Evolutionary conservation across 2,888 invertebrate species (phyloP).

Genomic region (Aspidiotus rigidus): DNA sequence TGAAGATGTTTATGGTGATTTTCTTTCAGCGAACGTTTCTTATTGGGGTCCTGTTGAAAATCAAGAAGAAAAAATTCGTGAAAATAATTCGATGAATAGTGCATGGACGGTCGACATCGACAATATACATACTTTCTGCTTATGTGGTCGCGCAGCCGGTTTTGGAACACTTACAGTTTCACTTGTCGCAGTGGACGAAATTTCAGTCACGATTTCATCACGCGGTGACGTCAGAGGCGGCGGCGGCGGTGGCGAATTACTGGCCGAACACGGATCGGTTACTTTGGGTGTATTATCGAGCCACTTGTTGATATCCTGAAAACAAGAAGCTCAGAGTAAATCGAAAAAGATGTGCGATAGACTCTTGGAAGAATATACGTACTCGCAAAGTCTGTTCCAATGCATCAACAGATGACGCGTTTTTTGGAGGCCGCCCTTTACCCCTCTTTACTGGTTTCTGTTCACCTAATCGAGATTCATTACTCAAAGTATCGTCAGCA

Average conservation of each 20-base stretch:
- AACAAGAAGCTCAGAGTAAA: conserved; percentile 32
- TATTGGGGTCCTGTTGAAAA: conserved; percentile 12
- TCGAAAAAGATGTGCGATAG: not conserved
- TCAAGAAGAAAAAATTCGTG: not conserved
- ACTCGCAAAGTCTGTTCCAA: conserved; percentile 60
- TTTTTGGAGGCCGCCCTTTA: conserved; percentile 33
- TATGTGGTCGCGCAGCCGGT: conserved; percentile 11
- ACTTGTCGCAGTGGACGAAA: not conserved
- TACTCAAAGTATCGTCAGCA: conserved; percentile 21
- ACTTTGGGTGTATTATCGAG: conserved; percentile 70
- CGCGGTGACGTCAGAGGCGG: conserved; percentile 10
- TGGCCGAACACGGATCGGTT: conserved; percentile 56
- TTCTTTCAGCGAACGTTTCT: conserved; percentile 33
- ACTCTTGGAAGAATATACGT: conserved; percentile 20
- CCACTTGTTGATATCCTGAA: conserved; percentile 77
- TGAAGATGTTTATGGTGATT: conserved; percentile 36
- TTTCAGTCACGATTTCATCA: conserved; percentile 4
- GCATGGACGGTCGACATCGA: not conserved
- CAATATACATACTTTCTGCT: conserved; percentile 12
- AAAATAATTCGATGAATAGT: not conserved
- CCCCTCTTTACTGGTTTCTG: conserved; percentile 34
- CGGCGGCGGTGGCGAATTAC: conserved; percentile 64
- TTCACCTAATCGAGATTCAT: conserved; percentile 27
- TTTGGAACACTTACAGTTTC: conserved; percentile 7
- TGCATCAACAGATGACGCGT: conserved; percentile 55